phyloP scores from a whole-genome alignment of 2,113 vertebrate genomes.

The Empidonax traillii region DNA sequence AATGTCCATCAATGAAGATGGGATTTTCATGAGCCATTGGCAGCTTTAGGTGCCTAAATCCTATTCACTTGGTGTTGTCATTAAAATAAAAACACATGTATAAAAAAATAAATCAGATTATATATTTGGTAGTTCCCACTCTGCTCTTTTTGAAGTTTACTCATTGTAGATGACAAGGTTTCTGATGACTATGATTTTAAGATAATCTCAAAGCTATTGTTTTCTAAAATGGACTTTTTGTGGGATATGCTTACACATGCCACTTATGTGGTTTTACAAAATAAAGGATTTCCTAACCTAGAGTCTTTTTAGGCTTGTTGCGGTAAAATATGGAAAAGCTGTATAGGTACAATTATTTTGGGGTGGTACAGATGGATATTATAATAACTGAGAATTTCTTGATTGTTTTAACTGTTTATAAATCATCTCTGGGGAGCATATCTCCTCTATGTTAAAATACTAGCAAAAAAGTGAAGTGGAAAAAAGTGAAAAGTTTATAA shows the following conservation, averaged over 20 bases:
- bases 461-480: background rate
- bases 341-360: background rate
- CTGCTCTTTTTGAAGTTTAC: background rate
- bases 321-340: background rate
- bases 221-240: background rate
- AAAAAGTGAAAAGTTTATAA: background rate
- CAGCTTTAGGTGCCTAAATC: background rate
- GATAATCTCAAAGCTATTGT: background rate
- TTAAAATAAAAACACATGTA: background rate
- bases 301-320: background rate
- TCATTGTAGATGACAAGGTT: background rate
- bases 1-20: accelerated
- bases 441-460: background rate
- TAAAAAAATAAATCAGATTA: background rate
- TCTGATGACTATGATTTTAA: background rate
- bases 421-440: background rate
- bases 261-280: background rate
- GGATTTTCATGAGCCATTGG: background rate
- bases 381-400: background rate
- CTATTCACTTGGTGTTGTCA: background rate
- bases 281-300: background rate
- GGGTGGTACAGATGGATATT: background rate
- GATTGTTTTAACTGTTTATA: background rate
- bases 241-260: background rate
- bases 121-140: background rate